Evolutionary conservation across 2,888 invertebrate species (phyloP), one percentile per base, ranked within the genome.

Genomic region (Cosmia pyralina): DNA sequence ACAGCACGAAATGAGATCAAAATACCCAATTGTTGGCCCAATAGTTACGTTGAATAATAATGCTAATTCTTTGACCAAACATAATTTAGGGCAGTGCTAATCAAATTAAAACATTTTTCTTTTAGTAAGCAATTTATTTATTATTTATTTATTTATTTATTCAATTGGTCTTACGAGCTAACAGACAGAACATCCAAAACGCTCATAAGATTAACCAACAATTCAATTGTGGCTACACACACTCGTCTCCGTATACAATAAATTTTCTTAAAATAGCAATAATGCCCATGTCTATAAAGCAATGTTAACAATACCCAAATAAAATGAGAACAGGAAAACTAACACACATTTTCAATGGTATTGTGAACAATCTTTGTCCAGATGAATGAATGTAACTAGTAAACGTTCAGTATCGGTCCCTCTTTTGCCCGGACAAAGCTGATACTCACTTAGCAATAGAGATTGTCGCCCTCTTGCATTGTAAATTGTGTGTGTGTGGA

Each of bases 401-500:
- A 50, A 22, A 65, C n/a, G 48, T 28, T 38, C 34, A 60, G n/a
- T 38, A 28, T 11, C 53, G 13, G 50, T 46, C n/a, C 55, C 59
- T 53, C 22, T 55, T 65, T 66, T 53, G 15, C 13, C 52, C 60
- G 70, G 55, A 81, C 62, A 71, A 63, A 66, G 82, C 60, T 48
- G 44, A 66, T 44, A 64, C 13, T 65, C 28, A 55, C 50, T 65
- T 13, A 52, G 48, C 34, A 53, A 62, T 64, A 59, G 72, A 63
- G n/a, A 72, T 52, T 17, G 62, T 64, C 77, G 11, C 79, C 72
- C 67, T 63, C n/a, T 7, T 71, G 62, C 66, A 67, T 71, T 71
- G 44, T 63, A 38, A 58, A 66, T n/a, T n/a, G n/a, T n/a, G n/a
- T 77, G 62, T 38, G 65, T 58, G 57, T 81, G 52, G 76, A 69